Conservation (phyloP, 2,113 vertebrate genomes). For the Macquaria ambigua region DNA sequence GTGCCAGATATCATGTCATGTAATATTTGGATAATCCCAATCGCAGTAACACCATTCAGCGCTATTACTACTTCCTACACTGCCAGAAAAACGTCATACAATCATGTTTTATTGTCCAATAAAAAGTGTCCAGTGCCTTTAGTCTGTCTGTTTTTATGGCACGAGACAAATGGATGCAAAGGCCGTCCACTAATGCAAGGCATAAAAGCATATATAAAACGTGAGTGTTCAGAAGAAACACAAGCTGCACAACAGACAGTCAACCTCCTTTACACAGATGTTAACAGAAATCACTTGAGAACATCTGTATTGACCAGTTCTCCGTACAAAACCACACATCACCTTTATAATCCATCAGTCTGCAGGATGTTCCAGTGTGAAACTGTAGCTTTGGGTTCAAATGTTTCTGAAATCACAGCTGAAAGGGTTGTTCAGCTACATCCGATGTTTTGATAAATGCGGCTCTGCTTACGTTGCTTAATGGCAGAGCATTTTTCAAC, state of each 20-base stretch:
- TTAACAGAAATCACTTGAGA: not conserved
- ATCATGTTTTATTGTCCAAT: slow-evolving; percentile 22
- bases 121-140: not conserved
- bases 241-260: not conserved
- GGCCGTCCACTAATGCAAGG: slow-evolving; percentile 6
- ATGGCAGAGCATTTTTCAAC: not conserved
- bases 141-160: slow-evolving; percentile 27
- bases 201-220: not conserved
- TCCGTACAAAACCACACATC: not conserved
- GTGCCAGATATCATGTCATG: slow-evolving; percentile 19
- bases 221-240: not conserved
- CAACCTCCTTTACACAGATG: not conserved
- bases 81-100: not conserved
- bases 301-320: not conserved
- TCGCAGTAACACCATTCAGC: not conserved
- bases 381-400: not conserved
- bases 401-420: not conserved
- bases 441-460: slow-evolving; percentile 17
- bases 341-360: not conserved
- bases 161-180: slow-evolving; percentile 26
- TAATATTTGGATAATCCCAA: slow-evolving; percentile 34
- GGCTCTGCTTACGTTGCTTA: not conserved
- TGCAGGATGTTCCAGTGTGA: not conserved
- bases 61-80: not conserved
- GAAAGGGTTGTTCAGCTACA: not conserved